These are phyloP conservation scores for Xiphophorus maculatus DNA, from an alignment of 2,113 vertebrate species.

Conservation along the genomic window DNA sequence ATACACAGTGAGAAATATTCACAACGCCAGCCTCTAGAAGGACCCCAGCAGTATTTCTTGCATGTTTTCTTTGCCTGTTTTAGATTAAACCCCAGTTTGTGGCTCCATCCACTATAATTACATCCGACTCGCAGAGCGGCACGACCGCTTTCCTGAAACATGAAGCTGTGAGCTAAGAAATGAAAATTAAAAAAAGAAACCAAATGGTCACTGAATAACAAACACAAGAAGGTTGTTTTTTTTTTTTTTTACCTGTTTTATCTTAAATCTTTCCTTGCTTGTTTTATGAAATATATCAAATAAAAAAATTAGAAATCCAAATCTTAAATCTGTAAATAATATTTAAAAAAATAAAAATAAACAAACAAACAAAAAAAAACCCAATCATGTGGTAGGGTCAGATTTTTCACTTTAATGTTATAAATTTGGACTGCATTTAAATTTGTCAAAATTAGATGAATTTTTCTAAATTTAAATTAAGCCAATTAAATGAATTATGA, in stretches of 20 bases:
- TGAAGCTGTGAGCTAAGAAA: background rate
- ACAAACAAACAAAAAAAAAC: no score
- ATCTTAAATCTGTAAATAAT: background rate
- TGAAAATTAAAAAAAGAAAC: background rate
- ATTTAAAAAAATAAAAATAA: no score
- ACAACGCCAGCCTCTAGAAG: slow-evolving; percentile 23
- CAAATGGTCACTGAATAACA: background rate
- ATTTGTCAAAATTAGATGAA: no score
- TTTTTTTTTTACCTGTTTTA: background rate
- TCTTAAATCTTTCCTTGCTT: background rate
- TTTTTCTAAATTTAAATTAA: no score
- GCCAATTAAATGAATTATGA: no score
- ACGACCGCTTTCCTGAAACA: background rate
- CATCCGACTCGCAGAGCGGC: slow-evolving; percentile 1
- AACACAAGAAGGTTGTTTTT: background rate
- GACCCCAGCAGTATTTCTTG: background rate
- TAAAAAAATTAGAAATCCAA: background rate
- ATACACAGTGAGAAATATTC: slow-evolving; percentile 48
- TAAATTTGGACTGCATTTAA: background rate
- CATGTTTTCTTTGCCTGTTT: background rate
- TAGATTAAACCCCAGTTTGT: background rate
- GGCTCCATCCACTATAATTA: slow-evolving; percentile 1
- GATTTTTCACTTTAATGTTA: background rate
- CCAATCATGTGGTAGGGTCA: background rate
- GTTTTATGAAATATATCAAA: background rate